Evolutionary conservation across 2,797 vertebrate genomes (phyloP).

Genomic region (Artibeus lituratus): DNA sequence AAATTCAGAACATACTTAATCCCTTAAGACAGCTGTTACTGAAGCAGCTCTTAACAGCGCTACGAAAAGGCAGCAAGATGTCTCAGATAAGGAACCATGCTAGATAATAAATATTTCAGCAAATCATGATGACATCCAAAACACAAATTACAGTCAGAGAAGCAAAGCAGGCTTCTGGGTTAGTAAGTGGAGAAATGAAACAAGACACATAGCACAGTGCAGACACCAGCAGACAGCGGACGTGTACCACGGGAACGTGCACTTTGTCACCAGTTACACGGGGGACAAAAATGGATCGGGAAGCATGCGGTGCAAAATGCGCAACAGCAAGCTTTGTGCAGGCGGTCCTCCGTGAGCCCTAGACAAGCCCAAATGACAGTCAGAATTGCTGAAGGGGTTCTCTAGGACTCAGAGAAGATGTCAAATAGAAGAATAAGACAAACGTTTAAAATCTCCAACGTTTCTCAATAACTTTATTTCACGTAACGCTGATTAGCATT

Average conservation of each 20-base stretch:
- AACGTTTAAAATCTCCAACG: slow-evolving; percentile 24
- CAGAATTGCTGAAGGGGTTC: not conserved
- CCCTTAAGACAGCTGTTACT: slow-evolving; percentile 36
- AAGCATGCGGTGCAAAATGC: slow-evolving; percentile 85
- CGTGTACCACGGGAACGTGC: slow-evolving; percentile 79
- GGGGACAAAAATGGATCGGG: slow-evolving; percentile 69
- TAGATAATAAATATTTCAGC: slow-evolving; percentile 64
- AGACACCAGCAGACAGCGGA: slow-evolving; percentile 74
- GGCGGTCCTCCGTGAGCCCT: slow-evolving; percentile 84
- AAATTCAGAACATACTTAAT: slow-evolving; percentile 54
- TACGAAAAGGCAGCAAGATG: slow-evolving; percentile 66
- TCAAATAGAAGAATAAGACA: not conserved
- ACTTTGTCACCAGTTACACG: slow-evolving; percentile 73
- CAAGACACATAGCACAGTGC: slow-evolving; percentile 65
- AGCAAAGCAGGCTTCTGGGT: slow-evolving; percentile 79
- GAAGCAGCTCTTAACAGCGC: slow-evolving; percentile 67
- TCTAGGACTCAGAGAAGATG: slow-evolving; percentile 62
- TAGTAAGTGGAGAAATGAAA: slow-evolving; percentile 72
- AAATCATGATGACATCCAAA: slow-evolving; percentile 64
- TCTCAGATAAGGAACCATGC: slow-evolving; percentile 75
- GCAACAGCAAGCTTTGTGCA: slow-evolving; percentile 82
- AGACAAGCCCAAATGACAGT: slow-evolving; percentile 40
- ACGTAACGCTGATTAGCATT: not conserved
- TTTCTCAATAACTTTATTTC: slow-evolving; percentile 42
- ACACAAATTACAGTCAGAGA: slow-evolving; percentile 61